phyloP scores from a whole-genome alignment of 2,113 vertebrate species.

The Chaetura pelagica region DNA sequence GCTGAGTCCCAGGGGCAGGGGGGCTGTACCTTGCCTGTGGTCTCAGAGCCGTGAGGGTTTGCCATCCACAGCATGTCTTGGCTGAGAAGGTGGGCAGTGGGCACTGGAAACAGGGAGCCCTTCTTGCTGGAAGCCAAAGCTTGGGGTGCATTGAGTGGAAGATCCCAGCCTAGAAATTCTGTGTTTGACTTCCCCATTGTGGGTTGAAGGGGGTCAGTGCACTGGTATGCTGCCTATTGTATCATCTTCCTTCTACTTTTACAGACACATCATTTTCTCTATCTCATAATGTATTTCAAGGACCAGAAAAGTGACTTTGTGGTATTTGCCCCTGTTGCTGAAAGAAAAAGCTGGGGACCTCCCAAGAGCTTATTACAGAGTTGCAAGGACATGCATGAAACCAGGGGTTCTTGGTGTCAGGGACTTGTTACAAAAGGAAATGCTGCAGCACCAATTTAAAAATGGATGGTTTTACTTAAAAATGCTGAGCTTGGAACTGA shows the following conservation, averaged over 20 bases:
- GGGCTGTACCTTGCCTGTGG: not conserved
- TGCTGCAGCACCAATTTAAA: not conserved
- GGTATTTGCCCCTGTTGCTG: not conserved
- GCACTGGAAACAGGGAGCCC: not conserved
- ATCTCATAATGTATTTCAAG: conserved; percentile 36
- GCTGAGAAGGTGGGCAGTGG: not conserved
- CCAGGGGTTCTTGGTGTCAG: not conserved
- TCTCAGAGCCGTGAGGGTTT: not conserved
- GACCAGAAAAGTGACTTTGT: conserved; percentile 43
- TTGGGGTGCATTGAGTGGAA: not conserved
- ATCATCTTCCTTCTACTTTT: not conserved
- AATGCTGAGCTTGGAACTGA: not conserved
- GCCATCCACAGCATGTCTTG: not conserved
- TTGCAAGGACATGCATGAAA: not conserved
- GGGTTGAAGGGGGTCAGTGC: conserved; percentile 60
- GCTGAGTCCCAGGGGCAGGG: fast-evolving
- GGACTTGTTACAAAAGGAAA: not conserved
- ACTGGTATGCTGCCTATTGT: conserved; percentile 61
- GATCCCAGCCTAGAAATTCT: not conserved
- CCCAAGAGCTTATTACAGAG: not conserved
- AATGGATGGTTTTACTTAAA: not conserved
- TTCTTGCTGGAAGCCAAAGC: not conserved
- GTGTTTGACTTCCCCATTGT: not conserved
- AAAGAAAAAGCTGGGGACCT: conserved; percentile 31
- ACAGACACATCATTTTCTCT: not conserved